These are phyloP conservation scores for Polyommatus iphigenia DNA, from an alignment of 2,888 invertebrate genomes.

Conservation along the genomic window DNA sequence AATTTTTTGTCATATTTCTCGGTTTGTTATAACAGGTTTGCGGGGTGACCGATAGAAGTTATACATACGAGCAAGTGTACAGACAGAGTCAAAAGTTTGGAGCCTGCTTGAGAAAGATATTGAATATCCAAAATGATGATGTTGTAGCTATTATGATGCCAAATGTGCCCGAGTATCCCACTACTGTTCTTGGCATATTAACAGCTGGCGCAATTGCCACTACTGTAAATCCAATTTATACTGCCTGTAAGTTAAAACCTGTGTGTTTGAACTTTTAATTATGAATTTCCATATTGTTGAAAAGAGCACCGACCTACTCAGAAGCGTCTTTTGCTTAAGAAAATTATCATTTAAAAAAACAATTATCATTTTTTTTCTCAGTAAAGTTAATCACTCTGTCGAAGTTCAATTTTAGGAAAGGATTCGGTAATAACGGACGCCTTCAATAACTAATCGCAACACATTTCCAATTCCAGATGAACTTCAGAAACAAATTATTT, in stretches of 20 bases:
- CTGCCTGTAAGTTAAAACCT: slow-evolving; percentile 63
- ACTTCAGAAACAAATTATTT: slow-evolving; percentile 79
- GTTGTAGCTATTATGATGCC: slow-evolving; percentile 82
- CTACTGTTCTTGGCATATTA: slow-evolving; percentile 78
- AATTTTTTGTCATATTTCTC: not conserved
- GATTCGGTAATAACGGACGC: too few relatives aligned
- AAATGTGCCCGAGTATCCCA: slow-evolving; percentile 84
- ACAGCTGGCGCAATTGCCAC: slow-evolving; percentile 82
- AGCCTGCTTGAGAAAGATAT: slow-evolving; percentile 77
- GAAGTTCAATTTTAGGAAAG: too few relatives aligned
- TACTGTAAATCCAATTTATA: slow-evolving; percentile 84
- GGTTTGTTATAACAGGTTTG: slow-evolving; percentile 43
- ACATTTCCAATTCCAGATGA: slow-evolving; percentile 72
- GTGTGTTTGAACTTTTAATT: too few relatives aligned
- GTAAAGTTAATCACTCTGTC: too few relatives aligned
- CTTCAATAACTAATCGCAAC: not conserved
- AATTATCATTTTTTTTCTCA: too few relatives aligned
- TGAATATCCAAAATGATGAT: slow-evolving; percentile 80
- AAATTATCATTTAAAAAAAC: too few relatives aligned
- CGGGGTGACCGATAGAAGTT: slow-evolving; percentile 45
- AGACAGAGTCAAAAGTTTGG: slow-evolving; percentile 78
- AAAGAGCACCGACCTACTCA: too few relatives aligned
- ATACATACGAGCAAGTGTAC: slow-evolving; percentile 57
- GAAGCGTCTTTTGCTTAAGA: too few relatives aligned
- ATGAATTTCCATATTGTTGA: too few relatives aligned